Percentiles rank a stretch among this genome's conserved stretches.
Evolutionary conservation across 2,797 vertebrate species (phyloP).

Genomic region (Coregonus ussuriensis): DNA sequence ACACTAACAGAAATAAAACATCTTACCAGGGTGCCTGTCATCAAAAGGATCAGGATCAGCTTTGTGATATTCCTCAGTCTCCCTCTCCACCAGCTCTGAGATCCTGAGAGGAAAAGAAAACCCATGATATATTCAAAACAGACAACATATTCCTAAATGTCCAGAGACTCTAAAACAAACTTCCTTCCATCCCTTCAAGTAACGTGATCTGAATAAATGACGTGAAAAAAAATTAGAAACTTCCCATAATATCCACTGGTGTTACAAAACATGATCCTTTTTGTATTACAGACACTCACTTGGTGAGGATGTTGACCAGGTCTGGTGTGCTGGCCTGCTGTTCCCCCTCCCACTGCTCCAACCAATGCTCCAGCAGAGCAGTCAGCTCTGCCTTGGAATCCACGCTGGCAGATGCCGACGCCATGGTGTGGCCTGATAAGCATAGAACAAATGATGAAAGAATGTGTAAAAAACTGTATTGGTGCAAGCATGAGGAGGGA

Average conservation of each 20-base stretch:
- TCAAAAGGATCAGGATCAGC: slow-evolving; percentile 98
- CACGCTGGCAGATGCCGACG: slow-evolving; percentile 79
- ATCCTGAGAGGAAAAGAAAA: slow-evolving; percentile 78
- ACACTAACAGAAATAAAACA: neutral
- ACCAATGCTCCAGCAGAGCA: slow-evolving; percentile 92
- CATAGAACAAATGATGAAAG: neutral
- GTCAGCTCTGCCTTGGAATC: slow-evolving; percentile 99
- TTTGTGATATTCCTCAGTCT: slow-evolving; percentile 98
- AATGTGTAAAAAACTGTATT: neutral
- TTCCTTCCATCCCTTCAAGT: neutral
- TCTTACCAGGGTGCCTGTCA: slow-evolving; percentile 93
- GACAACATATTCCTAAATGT: neutral
- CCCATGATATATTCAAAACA: neutral
- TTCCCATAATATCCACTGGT: neutral
- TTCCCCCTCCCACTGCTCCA: slow-evolving; percentile 97
- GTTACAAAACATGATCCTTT: neutral
- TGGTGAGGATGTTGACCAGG: slow-evolving; percentile 92
- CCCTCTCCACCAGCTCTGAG: slow-evolving; percentile 96
- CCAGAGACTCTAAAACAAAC: neutral
- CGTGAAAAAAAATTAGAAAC: no score
- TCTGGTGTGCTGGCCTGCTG: slow-evolving; percentile 91
- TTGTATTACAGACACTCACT: slow-evolving; percentile 72
- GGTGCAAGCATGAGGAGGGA: neutral
- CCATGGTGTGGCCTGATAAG: slow-evolving; percentile 66
- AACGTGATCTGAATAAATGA: no score